Percentiles rank a stretch among this genome's conserved stretches.
These are phyloP conservation scores for Himalopsyche japonica DNA, from an alignment of 2,888 invertebrate species.

Conservation along the genomic window DNA sequence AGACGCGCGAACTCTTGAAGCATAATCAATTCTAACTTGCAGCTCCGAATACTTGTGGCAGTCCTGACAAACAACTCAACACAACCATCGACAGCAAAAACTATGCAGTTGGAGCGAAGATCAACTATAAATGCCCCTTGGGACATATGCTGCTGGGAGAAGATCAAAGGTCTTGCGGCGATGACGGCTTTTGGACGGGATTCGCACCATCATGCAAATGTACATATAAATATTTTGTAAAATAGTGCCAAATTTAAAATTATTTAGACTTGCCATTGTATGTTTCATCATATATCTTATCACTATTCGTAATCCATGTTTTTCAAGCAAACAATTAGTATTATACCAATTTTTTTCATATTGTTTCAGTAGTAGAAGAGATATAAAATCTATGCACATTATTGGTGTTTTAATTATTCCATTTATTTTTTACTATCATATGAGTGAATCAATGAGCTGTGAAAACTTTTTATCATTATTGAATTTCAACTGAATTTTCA, in stretches of 20 bases:
- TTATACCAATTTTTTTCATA: too few species aligned
- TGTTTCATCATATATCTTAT: too few species aligned
- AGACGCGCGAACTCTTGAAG: neutral
- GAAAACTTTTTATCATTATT: neutral
- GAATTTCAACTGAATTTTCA: conserved; percentile 2
- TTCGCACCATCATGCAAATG: conserved; percentile 84
- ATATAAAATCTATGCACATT: too few species aligned
- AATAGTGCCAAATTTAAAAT: neutral
- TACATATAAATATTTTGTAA: conserved; percentile 48
- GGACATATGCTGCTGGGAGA: conserved; percentile 80
- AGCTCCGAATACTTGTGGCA: conserved; percentile 86
- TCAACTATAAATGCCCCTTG: conserved; percentile 78
- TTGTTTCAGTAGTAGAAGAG: too few species aligned
- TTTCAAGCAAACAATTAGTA: too few species aligned
- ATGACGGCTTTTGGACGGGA: conserved; percentile 83
- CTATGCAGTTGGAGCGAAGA: conserved; percentile 69
- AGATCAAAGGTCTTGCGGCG: conserved; percentile 68
- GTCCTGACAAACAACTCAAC: conserved; percentile 82
- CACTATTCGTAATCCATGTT: too few species aligned
- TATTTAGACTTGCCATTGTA: too few species aligned
- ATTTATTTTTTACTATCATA: too few species aligned
- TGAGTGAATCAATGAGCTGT: neutral
- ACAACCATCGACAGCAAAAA: conserved; percentile 76
- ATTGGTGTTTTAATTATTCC: too few species aligned
- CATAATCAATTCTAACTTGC: conserved; percentile 42